phyloP scores from a whole-genome alignment of 1,140 invertebrate species.

The Microplitis demolitor region DNA sequence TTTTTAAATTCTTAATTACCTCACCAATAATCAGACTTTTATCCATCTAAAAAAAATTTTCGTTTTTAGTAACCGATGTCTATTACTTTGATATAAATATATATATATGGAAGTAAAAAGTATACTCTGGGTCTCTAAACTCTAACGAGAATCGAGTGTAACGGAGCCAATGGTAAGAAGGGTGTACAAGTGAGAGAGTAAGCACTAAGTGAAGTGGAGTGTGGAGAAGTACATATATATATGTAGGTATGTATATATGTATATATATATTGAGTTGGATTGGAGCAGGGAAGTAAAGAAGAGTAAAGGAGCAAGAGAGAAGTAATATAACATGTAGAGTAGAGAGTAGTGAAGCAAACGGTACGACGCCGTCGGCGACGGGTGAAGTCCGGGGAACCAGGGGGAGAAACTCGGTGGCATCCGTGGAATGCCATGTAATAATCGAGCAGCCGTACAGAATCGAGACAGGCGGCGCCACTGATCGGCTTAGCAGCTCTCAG shows the following conservation, averaged over 20 bases:
- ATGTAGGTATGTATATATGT: background rate
- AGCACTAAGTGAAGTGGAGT: slow-evolving; percentile 9
- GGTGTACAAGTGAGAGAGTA: background rate
- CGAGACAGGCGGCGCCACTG: slow-evolving; percentile 52
- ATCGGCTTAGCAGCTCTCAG: slow-evolving; percentile 36
- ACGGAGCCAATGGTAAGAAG: slow-evolving; percentile 3
- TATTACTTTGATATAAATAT: background rate
- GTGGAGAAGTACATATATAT: background rate
- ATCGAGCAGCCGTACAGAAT: slow-evolving; percentile 48
- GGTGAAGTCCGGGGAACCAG: slow-evolving; percentile 16
- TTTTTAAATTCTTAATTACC: background rate
- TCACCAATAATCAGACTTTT: no score
- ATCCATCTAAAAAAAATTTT: no score
- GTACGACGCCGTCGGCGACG: slow-evolving; percentile 20
- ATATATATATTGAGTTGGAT: background rate
- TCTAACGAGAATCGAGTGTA: slow-evolving; percentile 19
- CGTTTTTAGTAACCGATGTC: no score
- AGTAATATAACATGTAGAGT: slow-evolving; percentile 34
- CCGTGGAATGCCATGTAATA: slow-evolving; percentile 61
- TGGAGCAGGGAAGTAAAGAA: background rate
- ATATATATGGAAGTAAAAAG: background rate
- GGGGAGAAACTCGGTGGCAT: slow-evolving; percentile 46
- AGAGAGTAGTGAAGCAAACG: slow-evolving; percentile 40
- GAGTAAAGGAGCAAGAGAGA: slow-evolving; percentile 22
- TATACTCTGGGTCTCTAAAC: slow-evolving; percentile 20